Base-by-base conservation (phyloP, 2,888 invertebrate genomes). In the Lymantria dispar region DNA sequence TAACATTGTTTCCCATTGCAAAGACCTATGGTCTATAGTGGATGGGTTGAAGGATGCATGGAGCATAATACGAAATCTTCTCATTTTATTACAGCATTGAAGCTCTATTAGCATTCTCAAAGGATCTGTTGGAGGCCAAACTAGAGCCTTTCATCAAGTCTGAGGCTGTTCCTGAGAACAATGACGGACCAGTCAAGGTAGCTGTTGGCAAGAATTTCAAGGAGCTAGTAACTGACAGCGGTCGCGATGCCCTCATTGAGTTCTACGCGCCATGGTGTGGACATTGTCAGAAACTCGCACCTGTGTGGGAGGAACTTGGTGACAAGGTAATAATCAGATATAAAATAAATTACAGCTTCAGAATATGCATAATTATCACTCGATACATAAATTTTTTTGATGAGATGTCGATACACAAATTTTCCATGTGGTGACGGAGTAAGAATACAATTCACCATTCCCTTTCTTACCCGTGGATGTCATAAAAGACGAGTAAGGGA, bases 261-360 rank as follows among this genome's bases (percentile, higher is more conserved):
- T 99, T 99, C 92, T 99, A 99, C 86, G 99, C 99, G 36, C 99
- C 99, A 0, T 99, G 99, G 99, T 98, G 98, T 83, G 99, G 99
- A 64, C 99, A 99, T 80, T 99, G 99, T 92, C 99, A 99, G 90
- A 97, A 96, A 84, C 93, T 99, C 44, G 93, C 97, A 1, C 99
- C 99, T 14, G 93, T 97, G 48, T 99, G 94, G 87, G 98, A 99
- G 54, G 98, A 99, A 85, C 92, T 99, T 33, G 99, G 97, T 38
- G 95, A 95, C 52, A 97, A 96, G 92, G 94, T 95, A 78, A 51
- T 12, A 22, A 22, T 22, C n/a, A n/a, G n/a, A n/a, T 37, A 12
- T 1, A 36, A 7, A 10, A 31, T 8, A 40, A 11, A 37, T n/a
- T 36, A 11, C n/a, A n/a, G n/a, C n/a, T n/a, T n/a, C n/a, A n/a